Evolutionary conservation across 2,113 vertebrate species (phyloP).

Genomic region (Mohoua ochrocephala): DNA sequence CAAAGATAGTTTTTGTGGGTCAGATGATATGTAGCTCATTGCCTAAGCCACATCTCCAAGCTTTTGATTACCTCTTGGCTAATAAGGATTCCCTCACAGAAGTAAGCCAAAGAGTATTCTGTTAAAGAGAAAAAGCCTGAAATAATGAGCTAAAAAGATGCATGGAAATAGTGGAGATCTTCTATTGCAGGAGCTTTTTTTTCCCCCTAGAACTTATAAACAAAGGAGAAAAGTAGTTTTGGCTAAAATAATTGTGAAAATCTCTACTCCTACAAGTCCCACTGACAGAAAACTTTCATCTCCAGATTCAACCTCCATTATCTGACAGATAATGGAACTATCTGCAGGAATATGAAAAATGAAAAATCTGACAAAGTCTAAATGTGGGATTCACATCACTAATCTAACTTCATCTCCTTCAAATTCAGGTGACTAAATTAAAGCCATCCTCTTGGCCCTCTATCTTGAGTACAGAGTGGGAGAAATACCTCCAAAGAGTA

Average conservation of each 20-base stretch:
- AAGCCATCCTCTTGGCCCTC: not conserved
- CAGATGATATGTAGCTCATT: not conserved
- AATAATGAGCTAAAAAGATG: not conserved
- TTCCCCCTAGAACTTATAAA: not conserved
- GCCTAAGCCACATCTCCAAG: not conserved
- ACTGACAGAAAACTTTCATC: not conserved
- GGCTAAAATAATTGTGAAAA: not conserved
- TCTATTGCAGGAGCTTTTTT: not conserved
- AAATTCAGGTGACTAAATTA: not conserved
- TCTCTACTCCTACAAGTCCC: not conserved
- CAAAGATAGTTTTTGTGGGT: not conserved
- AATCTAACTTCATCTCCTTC: not conserved
- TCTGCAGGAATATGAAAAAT: not conserved
- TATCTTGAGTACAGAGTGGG: not conserved
- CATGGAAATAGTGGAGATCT: not conserved
- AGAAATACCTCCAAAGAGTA: not conserved
- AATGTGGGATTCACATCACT: not conserved
- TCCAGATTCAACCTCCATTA: not conserved
- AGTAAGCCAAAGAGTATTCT: not conserved
- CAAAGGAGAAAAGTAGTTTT: not conserved
- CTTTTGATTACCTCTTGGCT: not conserved
- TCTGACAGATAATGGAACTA: not conserved
- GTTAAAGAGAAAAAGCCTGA: not conserved
- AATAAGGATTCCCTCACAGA: not conserved
- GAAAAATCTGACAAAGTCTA: not conserved